Conservation (phyloP, 37 sponge, comb jelly and placozoan species). For the Lycopodina hypogea region DNA sequence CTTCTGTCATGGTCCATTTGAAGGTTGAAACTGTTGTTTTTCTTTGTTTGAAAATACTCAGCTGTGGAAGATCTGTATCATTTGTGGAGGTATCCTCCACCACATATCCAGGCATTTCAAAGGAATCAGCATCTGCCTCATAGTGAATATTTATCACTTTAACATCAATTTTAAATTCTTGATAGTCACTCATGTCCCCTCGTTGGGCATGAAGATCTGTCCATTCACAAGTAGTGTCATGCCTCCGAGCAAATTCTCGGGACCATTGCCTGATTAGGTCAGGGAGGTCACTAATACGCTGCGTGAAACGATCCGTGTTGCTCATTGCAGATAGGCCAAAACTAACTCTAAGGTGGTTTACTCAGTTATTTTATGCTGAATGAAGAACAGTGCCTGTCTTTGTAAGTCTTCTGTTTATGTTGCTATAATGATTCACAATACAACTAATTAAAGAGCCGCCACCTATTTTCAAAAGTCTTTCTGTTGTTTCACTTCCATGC, state of each 20-base stretch:
- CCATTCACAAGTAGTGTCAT: conserved; percentile 1
- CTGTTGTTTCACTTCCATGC: too few species aligned
- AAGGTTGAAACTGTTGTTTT: background rate
- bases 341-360: too few species aligned
- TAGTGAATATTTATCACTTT: conserved; percentile 4
- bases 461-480: too few species aligned
- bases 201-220: background rate
- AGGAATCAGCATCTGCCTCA: background rate
- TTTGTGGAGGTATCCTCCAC: background rate
- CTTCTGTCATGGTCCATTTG: background rate
- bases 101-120: background rate
- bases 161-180: background rate
- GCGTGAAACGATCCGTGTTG: background rate
- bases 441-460: too few species aligned
- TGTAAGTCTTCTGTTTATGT: too few species aligned
- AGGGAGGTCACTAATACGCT: background rate
- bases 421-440: too few species aligned
- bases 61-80: background rate
- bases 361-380: too few species aligned
- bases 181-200: background rate
- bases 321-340: background rate
- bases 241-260: background rate
- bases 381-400: too few species aligned
- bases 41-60: background rate
- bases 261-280: conserved; percentile 2